These are phyloP conservation scores for rat (Rattus norvegicus) DNA, from an alignment of 2,113 vertebrate genomes.

Conservation along the genomic window GRCr8 NC_086022.1:7967501-7968000, in stretches of 20 bases:
- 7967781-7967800: background rate
- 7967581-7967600: background rate
- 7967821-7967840: background rate
- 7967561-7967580: background rate
- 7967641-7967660: background rate
- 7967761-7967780: background rate
- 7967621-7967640: background rate
- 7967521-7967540: background rate
- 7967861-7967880: background rate
- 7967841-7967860: background rate
- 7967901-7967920: accelerated
- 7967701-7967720: background rate
- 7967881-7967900: accelerated
- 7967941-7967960: too few relatives aligned
- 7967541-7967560: background rate
- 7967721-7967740: background rate
- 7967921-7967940: accelerated
- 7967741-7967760: background rate
- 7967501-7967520: background rate
- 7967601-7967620: background rate
- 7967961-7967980: accelerated
- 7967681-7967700: background rate
- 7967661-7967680: too few relatives aligned
- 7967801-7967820: background rate
- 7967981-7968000: too few relatives aligned